These are phyloP conservation scores for Camelus bactrianus DNA, from an alignment of 2,113 vertebrate species.

Conservation along the genomic window DNA sequence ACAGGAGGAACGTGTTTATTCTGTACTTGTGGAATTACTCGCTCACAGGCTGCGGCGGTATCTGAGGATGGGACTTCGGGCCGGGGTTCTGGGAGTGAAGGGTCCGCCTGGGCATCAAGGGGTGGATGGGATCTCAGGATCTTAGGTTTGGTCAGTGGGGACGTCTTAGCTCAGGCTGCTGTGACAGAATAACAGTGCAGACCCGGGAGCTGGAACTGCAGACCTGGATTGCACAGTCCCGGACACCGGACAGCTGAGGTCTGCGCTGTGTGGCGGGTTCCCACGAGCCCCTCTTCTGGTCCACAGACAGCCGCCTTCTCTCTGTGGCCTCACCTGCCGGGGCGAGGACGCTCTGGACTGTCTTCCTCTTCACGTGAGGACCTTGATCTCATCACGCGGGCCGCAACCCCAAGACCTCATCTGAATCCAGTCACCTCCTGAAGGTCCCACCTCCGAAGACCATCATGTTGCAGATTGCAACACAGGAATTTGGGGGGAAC, in stretches of 20 bases:
- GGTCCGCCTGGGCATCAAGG: background rate
- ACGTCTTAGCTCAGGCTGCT: background rate
- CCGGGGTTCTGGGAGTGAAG: no score
- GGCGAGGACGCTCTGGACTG: background rate
- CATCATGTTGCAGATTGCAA: rapidly evolving
- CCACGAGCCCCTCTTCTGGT: background rate
- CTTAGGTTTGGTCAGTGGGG: background rate
- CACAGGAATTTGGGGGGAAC: background rate
- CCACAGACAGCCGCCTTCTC: background rate
- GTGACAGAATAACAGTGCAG: rapidly evolving
- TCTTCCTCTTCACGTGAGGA: background rate
- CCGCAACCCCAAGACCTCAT: background rate
- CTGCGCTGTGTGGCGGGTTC: background rate
- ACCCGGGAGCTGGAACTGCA: no score
- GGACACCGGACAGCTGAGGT: background rate
- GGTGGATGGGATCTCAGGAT: no score
- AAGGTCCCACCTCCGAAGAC: background rate
- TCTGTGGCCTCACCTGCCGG: background rate
- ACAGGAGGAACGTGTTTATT: rapidly evolving
- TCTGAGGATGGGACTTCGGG: background rate
- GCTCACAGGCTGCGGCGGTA: rapidly evolving
- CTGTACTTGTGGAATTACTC: background rate
- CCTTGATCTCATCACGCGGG: background rate
- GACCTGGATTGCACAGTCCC: background rate
- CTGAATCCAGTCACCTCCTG: background rate